Conservation (phyloP, 2,113 vertebrate species). For the Tenebrosternarchus preto region DNA sequence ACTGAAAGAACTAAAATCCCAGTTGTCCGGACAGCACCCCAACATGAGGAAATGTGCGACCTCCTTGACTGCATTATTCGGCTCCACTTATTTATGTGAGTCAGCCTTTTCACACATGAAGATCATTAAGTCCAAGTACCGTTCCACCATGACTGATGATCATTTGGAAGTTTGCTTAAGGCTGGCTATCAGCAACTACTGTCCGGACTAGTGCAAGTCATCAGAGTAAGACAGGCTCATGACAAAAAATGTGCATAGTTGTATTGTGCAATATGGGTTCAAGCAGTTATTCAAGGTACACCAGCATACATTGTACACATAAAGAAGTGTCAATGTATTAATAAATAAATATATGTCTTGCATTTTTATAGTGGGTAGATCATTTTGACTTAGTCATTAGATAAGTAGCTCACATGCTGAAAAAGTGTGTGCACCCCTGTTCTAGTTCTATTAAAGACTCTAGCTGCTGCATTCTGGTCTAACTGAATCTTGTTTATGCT, state of each 20-base stretch:
- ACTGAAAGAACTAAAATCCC: too few species aligned
- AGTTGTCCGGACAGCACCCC: too few species aligned
- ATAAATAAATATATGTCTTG: background rate
- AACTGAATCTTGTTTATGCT: too few species aligned
- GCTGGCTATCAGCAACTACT: conserved; percentile 41
- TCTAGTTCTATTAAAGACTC: too few species aligned
- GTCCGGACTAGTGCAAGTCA: conserved; percentile 20
- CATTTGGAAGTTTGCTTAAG: conserved; percentile 53
- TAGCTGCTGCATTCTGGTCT: too few species aligned
- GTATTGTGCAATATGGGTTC: background rate
- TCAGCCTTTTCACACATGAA: conserved; percentile 57
- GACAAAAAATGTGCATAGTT: background rate
- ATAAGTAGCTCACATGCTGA: too few species aligned
- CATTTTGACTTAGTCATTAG: conserved; percentile 23
- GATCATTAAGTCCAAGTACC: conserved; percentile 57
- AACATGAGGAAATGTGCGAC: too few species aligned
- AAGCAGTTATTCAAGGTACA: background rate
- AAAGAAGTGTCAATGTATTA: background rate
- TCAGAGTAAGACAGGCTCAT: background rate
- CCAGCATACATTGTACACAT: background rate
- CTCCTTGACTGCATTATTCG: too few species aligned
- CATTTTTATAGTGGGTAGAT: conserved; percentile 18
- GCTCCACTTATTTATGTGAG: conserved; percentile 39
- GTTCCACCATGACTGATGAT: conserved; percentile 59
- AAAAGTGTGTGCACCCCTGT: too few species aligned